phyloP scores from a whole-genome alignment of 2,888 invertebrate genomes.

The Epistrophe eligans region DNA sequence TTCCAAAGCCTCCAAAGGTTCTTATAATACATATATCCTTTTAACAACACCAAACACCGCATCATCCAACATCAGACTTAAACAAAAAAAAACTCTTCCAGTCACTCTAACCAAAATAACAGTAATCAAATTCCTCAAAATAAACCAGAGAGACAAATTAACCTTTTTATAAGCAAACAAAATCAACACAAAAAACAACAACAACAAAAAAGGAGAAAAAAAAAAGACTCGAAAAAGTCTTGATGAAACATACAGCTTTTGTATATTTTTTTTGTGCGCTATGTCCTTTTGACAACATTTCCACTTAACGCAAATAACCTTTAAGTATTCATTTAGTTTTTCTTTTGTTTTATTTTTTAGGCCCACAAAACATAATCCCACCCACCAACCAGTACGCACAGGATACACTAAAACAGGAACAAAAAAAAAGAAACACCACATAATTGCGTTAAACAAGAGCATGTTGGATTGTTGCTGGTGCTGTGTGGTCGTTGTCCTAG shows the following conservation, averaged over 20 bases:
- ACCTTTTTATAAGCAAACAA: conserved; percentile 28
- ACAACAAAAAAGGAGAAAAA: neutral
- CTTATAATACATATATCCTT: neutral
- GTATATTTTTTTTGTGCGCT: neutral
- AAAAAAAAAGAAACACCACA: conserved; percentile 50
- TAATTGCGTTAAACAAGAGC: conserved; percentile 51
- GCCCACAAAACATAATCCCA: neutral
- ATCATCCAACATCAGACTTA: neutral
- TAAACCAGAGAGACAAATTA: conserved; percentile 41
- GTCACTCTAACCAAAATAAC: conserved; percentile 18
- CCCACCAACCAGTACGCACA: neutral
- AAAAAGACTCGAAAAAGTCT: neutral
- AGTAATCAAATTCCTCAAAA: conserved; percentile 32
- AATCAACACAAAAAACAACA: conserved; percentile 27
- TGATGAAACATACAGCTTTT: neutral
- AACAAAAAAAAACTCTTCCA: neutral
- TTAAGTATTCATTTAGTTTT: conserved; percentile 25
- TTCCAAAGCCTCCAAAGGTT: neutral
- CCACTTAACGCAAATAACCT: conserved; percentile 61
- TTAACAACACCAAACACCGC: neutral
- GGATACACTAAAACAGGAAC: conserved; percentile 1
- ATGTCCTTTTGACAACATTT: conserved; percentile 56
- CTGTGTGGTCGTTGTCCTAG: conserved; percentile 27
- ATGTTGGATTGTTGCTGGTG: neutral
- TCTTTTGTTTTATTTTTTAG: neutral